Percentiles rank a stretch among this genome's conserved stretches.
These are phyloP conservation scores for Dendroctonus valens DNA, from an alignment of 1,140 invertebrate genomes.

Conservation along the genomic window DNA sequence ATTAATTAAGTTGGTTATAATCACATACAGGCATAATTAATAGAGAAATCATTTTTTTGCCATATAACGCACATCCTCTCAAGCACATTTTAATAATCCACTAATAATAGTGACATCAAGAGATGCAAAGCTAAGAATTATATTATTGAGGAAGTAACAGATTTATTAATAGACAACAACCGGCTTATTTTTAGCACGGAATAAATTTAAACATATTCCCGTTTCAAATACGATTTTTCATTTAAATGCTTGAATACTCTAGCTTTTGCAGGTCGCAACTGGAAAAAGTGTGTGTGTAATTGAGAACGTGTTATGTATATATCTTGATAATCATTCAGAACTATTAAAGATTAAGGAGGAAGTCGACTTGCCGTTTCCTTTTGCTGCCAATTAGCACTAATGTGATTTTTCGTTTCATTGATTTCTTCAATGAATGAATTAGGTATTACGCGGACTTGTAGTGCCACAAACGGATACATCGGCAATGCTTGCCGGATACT, in stretches of 20 bases:
- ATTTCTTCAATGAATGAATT: conserved; percentile 23
- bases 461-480: too few species aligned
- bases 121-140: too few species aligned
- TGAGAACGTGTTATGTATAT: conserved; percentile 22
- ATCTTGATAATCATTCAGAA: conserved; percentile 16
- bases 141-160: conserved; percentile 17
- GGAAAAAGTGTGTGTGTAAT: conserved; percentile 12
- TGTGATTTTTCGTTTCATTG: conserved; percentile 22
- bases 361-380: conserved; percentile 23
- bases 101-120: too few species aligned
- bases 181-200: conserved; percentile 20
- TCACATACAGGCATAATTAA: too few species aligned
- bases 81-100: background rate
- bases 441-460: too few species aligned
- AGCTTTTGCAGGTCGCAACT: conserved; percentile 1
- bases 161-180: conserved; percentile 16
- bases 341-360: conserved; percentile 19
- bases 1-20: too few species aligned
- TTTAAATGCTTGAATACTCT: background rate
- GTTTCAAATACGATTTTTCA: conserved; percentile 16
- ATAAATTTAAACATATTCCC: conserved; percentile 21
- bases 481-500: too few species aligned
- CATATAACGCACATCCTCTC: background rate
- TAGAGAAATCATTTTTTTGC: too few species aligned
- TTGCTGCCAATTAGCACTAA: conserved; percentile 21